Evolutionary conservation across 2,113 vertebrate genomes (phyloP), one percentile per base, ranked within the genome.

Genomic region (Pollimyrus isidori): DNA sequence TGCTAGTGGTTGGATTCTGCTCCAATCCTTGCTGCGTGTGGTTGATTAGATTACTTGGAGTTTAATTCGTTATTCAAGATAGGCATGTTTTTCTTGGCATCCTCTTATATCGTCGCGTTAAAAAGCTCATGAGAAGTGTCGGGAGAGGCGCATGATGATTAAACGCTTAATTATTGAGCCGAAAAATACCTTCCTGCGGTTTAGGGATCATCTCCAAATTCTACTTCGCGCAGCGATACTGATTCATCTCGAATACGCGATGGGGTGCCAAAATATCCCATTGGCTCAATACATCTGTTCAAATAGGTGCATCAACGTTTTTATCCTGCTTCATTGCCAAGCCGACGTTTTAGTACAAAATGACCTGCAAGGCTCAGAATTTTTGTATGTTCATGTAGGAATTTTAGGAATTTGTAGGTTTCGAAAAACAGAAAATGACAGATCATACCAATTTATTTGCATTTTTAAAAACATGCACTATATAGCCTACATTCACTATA

Each of bases 71-170:
- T 49, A 69, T 88, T 39, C 11, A 88, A 45, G 45, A 88, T 73
- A 10, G 58, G 53, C 17, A 76, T 73, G 87, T 88, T 88, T 76
- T 50, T 65, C 45, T 76, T 49, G 62, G 88, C 42, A 26, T 88
- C 62, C 62, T 46, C n/a, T 50, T 80, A 6, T 19, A 73, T 21
- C 23, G 13, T 46, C 30, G 52, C 19, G 11, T 48, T 26, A 45
- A 73, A 73, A 73, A 21, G 23, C n/a, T 23, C 65, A 30, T 9
- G 88, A 39, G 86, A 56, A 35, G n/a, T 19, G 49, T 87, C 49
- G 23, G 3, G 13, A 76, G 30, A 76, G 30, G 69, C n/a, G 49
- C 7, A 42, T 48, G 53, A 26, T 65, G 87, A 88, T 46, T 65
- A 88, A 65, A 69, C 17, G 19, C 62, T 46, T 45, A 13, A 42